A percentile compares a stretch with the other conserved stretches of the same genome.
Evolutionary conservation across 2,888 invertebrate genomes (phyloP).

Genomic region (Achlya flavicornis): DNA sequence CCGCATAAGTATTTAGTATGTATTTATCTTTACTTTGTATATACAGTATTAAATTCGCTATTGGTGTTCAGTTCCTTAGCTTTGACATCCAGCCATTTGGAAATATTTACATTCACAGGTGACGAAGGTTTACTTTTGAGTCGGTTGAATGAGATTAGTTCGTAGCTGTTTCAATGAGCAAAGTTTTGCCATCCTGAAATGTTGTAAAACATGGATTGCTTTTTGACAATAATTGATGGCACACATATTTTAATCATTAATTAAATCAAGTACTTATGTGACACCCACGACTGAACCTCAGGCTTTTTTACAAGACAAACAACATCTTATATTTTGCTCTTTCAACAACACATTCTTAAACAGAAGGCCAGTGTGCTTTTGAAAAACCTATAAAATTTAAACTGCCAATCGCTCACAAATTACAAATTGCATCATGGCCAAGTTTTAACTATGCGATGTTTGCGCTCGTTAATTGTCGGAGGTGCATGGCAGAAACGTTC

Average conservation of each 20-base stretch:
- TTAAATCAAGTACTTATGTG: no score
- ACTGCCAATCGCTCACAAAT: slow-evolving; percentile 10
- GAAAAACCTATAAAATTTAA: background rate
- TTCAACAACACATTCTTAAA: no score
- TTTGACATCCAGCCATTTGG: slow-evolving; percentile 33
- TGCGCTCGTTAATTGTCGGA: slow-evolving; percentile 63
- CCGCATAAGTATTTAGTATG: background rate
- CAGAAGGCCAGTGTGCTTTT: no score
- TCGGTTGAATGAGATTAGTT: slow-evolving; percentile 24
- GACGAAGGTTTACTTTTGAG: slow-evolving; percentile 27
- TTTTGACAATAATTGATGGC: no score
- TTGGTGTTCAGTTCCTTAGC: slow-evolving; percentile 15
- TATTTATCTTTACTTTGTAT: slow-evolving; percentile 23
- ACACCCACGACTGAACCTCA: no score
- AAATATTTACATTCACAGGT: slow-evolving; percentile 32
- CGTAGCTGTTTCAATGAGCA: slow-evolving; percentile 2
- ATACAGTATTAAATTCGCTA: slow-evolving; percentile 26
- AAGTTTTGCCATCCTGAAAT: background rate
- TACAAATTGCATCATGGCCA: slow-evolving; percentile 19
- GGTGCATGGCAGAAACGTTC: slow-evolving; percentile 29
- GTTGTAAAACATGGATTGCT: background rate
- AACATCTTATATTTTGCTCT: no score
- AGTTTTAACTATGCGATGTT: slow-evolving; percentile 58
- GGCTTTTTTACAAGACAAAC: no score
- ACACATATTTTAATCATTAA: no score